These are phyloP conservation scores for Bhutanitis thaidina DNA, from an alignment of 2,888 invertebrate genomes.

Conservation along the genomic window DNA sequence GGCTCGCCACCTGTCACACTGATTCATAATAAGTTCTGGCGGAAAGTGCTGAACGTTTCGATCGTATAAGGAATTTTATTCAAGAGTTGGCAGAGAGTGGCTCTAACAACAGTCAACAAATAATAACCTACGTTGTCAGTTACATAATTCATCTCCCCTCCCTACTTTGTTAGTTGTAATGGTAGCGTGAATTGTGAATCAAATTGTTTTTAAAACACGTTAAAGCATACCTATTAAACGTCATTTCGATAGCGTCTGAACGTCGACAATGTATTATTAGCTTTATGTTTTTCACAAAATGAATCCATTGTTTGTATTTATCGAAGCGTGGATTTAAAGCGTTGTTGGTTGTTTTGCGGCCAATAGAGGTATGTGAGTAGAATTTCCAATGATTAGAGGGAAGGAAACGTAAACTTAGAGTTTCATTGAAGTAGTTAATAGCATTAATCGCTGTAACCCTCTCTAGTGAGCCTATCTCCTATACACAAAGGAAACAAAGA, in stretches of 20 bases:
- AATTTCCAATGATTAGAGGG: conserved; percentile 36
- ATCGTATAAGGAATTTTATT: too few relatives aligned
- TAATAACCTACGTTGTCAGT: too few relatives aligned
- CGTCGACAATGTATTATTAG: conserved; percentile 4
- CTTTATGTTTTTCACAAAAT: conserved; percentile 27
- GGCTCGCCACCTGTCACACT: too few relatives aligned
- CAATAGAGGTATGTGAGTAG: conserved; percentile 33
- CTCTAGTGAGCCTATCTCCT: conserved; percentile 25
- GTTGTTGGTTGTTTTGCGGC: conserved; percentile 12
- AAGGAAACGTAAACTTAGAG: conserved; percentile 39
- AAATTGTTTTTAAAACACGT: too few relatives aligned
- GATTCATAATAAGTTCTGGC: too few relatives aligned
- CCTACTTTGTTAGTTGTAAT: too few relatives aligned
- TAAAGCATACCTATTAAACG: not conserved
- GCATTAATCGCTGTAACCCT: conserved; percentile 39
- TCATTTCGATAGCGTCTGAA: conserved; percentile 3
- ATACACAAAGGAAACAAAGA: too few relatives aligned
- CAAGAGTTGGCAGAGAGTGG: too few relatives aligned
- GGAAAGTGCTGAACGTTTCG: too few relatives aligned
- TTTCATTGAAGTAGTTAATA: conserved; percentile 48
- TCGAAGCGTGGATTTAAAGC: conserved; percentile 32
- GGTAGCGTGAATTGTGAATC: too few relatives aligned
- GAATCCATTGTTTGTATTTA: conserved; percentile 30
- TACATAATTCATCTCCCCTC: too few relatives aligned
- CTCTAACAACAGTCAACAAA: too few relatives aligned